Base-by-base conservation (phyloP, 2,797 vertebrate genomes). In the Brachymystax lenok region DNA sequence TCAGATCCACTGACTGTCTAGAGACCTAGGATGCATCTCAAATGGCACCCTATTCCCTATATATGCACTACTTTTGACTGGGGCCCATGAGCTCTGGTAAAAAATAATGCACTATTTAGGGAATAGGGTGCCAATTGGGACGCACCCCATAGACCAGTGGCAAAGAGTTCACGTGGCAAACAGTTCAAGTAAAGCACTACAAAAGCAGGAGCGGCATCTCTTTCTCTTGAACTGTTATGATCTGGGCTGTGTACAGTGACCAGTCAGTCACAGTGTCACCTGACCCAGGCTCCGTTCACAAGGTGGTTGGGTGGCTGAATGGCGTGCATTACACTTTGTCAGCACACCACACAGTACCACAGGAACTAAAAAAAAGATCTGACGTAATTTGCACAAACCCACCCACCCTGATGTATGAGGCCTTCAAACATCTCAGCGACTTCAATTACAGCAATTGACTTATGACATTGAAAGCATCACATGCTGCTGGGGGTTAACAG, bases 271-370 rank as follows among this genome's bases (percentile, higher is more conserved):
- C 35, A 63, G 84, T 84, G 87, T 89, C 82, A 92, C 82, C 33
- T 73, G 90, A 92, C 87, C 89, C 75, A 68, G 79, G 77, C 80
- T 87, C 90, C 76, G 83, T 88, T 91, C 78, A 28, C 87, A 77
- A 86, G 89, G 87, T 76, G 69, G 40, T 12, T 83, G 74, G 71
- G 17, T 76, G 84, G 87, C 81, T 86, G 81, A 70, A 75, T 79
- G 76, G 86, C 85, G 78, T 61, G 30, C 82, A 89, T 92, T 92
- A 90, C 89, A 86, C 91, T 81, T 79, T 83, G 88, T 94, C 91
- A 94, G 91, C 91, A 92, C 81, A 82, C 78, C 82, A 77, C 90
- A 93, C 91, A 90, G 91, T 80, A 80, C 79, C 80, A 77, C 88
- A 90, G 92, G 90, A 92, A 90, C 82, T 85, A 0, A 87, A 91